These are phyloP conservation scores for Brachyrhaphis roseni DNA, from an alignment of 2,797 vertebrate species.

Conservation along the genomic window DNA sequence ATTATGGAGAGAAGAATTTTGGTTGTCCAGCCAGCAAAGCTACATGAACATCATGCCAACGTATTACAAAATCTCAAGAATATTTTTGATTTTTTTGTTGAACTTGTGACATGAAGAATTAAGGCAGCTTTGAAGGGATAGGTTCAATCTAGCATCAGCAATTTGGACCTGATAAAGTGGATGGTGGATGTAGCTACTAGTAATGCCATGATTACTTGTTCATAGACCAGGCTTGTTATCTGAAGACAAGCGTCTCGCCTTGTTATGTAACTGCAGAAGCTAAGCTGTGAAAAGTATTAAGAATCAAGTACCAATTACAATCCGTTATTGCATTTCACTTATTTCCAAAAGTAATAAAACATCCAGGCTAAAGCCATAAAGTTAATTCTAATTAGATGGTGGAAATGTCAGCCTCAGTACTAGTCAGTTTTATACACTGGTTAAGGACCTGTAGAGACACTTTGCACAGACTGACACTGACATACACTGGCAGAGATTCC, in stretches of 20 bases:
- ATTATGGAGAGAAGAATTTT: background rate
- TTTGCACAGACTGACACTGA: constrained; percentile 48
- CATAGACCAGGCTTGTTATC: background rate
- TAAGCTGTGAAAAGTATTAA: background rate
- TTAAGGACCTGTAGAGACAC: constrained; percentile 31
- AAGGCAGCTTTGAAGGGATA: background rate
- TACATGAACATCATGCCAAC: background rate
- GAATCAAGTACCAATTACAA: background rate
- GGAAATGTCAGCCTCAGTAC: constrained; percentile 6
- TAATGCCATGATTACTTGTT: background rate
- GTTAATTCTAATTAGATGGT: background rate
- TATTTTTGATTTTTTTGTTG: background rate
- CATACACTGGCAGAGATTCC: constrained; percentile 57
- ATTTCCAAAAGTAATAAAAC: background rate
- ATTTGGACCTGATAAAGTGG: background rate
- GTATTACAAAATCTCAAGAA: background rate
- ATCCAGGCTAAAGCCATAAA: background rate
- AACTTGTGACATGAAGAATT: background rate
- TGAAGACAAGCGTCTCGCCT: background rate
- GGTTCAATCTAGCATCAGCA: background rate
- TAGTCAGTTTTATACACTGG: constrained; percentile 20
- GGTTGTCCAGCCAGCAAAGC: too few relatives aligned
- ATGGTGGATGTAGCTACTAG: background rate
- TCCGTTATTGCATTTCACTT: too few relatives aligned
- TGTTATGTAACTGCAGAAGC: background rate